Evolutionary conservation across 2,888 invertebrate species (phyloP).

Genomic region (Junonia oenone): DNA sequence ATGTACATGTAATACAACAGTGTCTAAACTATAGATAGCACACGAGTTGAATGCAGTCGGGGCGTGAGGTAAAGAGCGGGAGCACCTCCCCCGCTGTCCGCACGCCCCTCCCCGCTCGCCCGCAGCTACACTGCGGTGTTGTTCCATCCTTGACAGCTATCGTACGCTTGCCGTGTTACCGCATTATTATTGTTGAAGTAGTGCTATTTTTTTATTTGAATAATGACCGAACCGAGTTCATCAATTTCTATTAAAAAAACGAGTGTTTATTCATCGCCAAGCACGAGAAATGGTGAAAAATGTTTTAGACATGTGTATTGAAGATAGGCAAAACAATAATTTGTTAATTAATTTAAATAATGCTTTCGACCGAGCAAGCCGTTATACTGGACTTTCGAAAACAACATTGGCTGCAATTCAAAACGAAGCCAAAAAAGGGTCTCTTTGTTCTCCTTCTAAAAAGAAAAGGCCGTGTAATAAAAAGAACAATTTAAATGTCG

Average conservation of each 20-base stretch:
- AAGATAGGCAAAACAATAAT: constrained; percentile 14
- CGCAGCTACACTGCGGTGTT: neutral
- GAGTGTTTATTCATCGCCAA: neutral
- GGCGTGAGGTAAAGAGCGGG: too few species aligned
- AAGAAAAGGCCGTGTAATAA: constrained; percentile 7
- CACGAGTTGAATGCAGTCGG: too few species aligned
- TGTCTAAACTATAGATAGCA: too few species aligned
- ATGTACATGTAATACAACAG: neutral
- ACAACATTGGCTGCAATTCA: constrained; percentile 18
- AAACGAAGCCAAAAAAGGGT: constrained; percentile 15
- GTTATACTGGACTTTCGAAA: constrained; percentile 22
- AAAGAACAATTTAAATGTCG: constrained; percentile 16
- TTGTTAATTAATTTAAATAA: constrained; percentile 16
- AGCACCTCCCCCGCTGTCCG: too few species aligned
- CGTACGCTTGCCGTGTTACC: neutral
- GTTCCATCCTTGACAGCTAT: neutral
- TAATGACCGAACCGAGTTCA: neutral
- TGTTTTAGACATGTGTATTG: constrained; percentile 13
- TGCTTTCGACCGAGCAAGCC: constrained; percentile 19
- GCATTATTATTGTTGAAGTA: neutral
- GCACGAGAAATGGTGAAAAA: constrained; percentile 8
- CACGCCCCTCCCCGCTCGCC: neutral
- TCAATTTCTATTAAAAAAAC: neutral
- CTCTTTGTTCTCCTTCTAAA: constrained; percentile 13
- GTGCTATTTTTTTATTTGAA: neutral